Evolutionary conservation across 2,797 vertebrate genomes (phyloP), one percentile per base, ranked within the genome.

Genomic region (Potorous gilbertii): DNA sequence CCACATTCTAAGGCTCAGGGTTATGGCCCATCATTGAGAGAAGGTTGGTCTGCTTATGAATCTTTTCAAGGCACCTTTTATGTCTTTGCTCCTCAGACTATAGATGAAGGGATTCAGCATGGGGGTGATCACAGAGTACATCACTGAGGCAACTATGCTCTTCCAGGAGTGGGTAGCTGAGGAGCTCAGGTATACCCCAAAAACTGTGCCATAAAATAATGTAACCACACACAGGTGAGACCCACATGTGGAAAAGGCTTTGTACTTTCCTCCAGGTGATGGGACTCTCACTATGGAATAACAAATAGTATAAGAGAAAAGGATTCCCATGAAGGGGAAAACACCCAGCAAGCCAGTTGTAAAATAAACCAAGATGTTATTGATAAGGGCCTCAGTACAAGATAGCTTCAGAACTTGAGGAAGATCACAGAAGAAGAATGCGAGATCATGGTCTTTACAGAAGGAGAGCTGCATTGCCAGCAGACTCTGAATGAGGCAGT

Each of bases 41-140:
- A 62, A 94, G 14, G n/a, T 3, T 52, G 11, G 18, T 92, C 50
- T 93, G n/a, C 56, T 46, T 5, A 96, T 28, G 27, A 97, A 14
- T 5, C 92, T 97, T 13, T 34, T 56, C 54, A 97, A 34, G 8
- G 94, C 94, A 0, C 12, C 50, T 11, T 96, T 96, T 31, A 98
- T 62, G 54, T 96, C 97, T 29, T 94, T 96, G 16, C 96, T 97
- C 13, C 96, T 91, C 34, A 97, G 59, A 50, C 95, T 97, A n/a
- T 97, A 97, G 54, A 97, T 97, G 56, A 97, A 94, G 8, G 97
- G 97, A 55, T 97, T 97, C 34, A 97, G 16, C 96, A 96, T 92
- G 46, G 94, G 97, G 0, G 96, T 97, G 34, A 96, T 90, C 40
- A 97, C 66, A 0, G 89, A 90, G 24, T 97, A 98, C 56, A 97